These are phyloP conservation scores for Melinaea marsaeus DNA, from an alignment of 2,888 invertebrate genomes.

Conservation along the genomic window DNA sequence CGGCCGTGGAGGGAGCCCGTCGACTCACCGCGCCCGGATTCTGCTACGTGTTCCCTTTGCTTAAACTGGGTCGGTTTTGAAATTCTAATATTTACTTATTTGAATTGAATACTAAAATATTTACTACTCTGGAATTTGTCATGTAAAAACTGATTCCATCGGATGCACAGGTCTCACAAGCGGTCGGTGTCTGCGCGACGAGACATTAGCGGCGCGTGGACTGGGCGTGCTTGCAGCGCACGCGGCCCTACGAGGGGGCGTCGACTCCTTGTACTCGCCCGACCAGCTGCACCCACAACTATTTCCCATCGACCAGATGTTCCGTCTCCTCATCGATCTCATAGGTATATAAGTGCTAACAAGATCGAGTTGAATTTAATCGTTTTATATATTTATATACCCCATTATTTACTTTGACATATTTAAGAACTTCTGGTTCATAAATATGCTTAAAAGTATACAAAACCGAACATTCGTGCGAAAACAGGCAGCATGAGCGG, in stretches of 20 bases:
- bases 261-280: conserved; percentile 59
- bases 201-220: conserved; percentile 74
- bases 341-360: conserved; percentile 75
- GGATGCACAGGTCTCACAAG: conserved; percentile 42
- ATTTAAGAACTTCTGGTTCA: no score
- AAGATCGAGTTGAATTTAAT: neutral
- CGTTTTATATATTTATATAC: neutral
- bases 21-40: conserved; percentile 85
- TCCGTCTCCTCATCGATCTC: conserved; percentile 86
- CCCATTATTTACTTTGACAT: no score
- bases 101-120: no score
- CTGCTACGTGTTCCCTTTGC: conserved; percentile 88
- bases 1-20: conserved; percentile 28
- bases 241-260: conserved; percentile 66
- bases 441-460: no score
- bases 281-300: conserved; percentile 85
- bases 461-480: conserved; percentile 3
- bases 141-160: no score
- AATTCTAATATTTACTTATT: no score
- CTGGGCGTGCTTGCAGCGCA: conserved; percentile 82
- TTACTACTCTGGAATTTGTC: no score
- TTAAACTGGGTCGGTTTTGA: conserved; percentile 77
- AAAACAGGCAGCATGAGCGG: conserved; percentile 79
- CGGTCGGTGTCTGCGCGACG: conserved; percentile 65
- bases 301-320: conserved; percentile 89